Conservation (phyloP, 2,888 invertebrate species). For the Baccha elongata region DNA sequence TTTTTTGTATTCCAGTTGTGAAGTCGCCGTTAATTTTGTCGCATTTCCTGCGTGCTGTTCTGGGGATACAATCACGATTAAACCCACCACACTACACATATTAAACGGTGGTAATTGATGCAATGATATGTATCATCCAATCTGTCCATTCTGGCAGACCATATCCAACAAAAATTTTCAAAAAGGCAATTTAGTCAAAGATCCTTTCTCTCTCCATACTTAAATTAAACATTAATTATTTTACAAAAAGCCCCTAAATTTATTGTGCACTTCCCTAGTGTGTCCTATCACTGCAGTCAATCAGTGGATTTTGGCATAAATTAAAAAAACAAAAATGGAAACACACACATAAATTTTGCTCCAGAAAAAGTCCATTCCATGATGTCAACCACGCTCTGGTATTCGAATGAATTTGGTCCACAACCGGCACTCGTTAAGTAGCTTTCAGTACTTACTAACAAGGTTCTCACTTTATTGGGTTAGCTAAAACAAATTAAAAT, state of each 20-base stretch:
- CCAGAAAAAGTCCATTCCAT: slow-evolving; percentile 6
- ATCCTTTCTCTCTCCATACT: slow-evolving; percentile 40
- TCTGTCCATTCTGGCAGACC: slow-evolving; percentile 61
- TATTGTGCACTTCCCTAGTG: slow-evolving; percentile 54
- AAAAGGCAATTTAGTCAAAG: slow-evolving; percentile 15
- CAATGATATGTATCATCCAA: slow-evolving; percentile 71
- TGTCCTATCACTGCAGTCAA: slow-evolving; percentile 58
- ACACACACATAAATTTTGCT: too few species aligned
- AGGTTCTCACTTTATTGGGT: not conserved
- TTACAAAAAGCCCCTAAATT: slow-evolving; percentile 53
- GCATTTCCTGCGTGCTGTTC: slow-evolving; percentile 50
- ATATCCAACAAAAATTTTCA: slow-evolving; percentile 42
- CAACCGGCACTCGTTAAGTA: not conserved
- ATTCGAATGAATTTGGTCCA: slow-evolving; percentile 71
- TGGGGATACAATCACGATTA: slow-evolving; percentile 2
- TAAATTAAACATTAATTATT: slow-evolving; percentile 73
- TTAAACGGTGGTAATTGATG: slow-evolving; percentile 67
- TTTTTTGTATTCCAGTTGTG: too few species aligned
- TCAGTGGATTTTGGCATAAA: slow-evolving; percentile 39
- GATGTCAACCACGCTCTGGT: slow-evolving; percentile 70
- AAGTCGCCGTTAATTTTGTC: slow-evolving; percentile 54
- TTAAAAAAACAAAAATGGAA: slow-evolving; percentile 5
- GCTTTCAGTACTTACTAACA: not conserved
- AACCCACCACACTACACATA: slow-evolving; percentile 25
- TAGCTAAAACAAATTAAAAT: too few species aligned